Evolutionary conservation across 2,888 invertebrate genomes (phyloP).

Genomic region (Homarus gammarus): DNA sequence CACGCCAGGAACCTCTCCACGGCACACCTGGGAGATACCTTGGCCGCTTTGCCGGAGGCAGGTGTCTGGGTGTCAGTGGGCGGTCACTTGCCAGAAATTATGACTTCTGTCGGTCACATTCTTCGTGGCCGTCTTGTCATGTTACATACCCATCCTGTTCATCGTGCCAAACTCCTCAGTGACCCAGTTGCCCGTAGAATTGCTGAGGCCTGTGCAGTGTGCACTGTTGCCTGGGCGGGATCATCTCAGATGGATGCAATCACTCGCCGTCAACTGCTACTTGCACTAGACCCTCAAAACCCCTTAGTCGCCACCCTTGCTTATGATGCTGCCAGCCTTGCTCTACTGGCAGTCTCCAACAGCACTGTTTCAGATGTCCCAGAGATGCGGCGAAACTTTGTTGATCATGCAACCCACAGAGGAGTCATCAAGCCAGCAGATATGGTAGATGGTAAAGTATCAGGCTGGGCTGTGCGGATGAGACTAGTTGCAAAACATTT

Average conservation of each 20-base stretch:
- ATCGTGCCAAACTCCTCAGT: conserved; percentile 27
- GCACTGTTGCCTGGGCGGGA: conserved; percentile 53
- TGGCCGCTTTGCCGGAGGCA: conserved; percentile 13
- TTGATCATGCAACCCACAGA: background rate
- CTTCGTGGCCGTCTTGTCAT: conserved; percentile 42
- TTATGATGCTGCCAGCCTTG: conserved; percentile 37
- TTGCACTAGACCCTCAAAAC: conserved; percentile 18
- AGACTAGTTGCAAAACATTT: conserved; percentile 22
- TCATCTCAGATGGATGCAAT: background rate
- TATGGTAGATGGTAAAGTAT: background rate
- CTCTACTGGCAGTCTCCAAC: background rate
- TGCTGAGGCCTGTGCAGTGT: conserved; percentile 41
- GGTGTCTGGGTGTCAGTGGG: conserved; percentile 50
- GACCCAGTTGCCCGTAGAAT: conserved; percentile 41
- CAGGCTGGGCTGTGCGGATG: conserved; percentile 33
- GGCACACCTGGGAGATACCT: background rate
- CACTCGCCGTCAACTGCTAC: conserved; percentile 32
- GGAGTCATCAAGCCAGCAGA: background rate
- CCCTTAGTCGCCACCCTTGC: conserved; percentile 45
- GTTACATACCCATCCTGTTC: conserved; percentile 31
- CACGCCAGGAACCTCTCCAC: conserved; percentile 13
- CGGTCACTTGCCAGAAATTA: conserved; percentile 32
- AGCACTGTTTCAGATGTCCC: background rate
- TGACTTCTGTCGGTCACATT: background rate
- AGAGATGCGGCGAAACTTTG: background rate